A percentile compares a stretch with the other conserved stretches of the same genome.
Conservation (phyloP, 2,113 vertebrate genomes). For the Notothenia coriiceps region DNA sequence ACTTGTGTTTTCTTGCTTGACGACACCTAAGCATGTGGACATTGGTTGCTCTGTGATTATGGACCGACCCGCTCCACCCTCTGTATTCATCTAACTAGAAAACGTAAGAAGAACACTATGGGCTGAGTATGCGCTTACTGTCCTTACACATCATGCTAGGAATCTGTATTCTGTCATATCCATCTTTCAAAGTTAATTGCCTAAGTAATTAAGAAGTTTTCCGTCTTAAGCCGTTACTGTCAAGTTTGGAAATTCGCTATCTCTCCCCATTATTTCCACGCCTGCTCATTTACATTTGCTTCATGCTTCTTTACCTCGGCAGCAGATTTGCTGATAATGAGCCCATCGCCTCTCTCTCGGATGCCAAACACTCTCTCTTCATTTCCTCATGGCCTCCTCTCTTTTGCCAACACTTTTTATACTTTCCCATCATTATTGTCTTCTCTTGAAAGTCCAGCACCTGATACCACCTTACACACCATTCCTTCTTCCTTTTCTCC, state of each 20-base stretch:
- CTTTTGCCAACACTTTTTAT: not conserved
- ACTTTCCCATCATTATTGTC: not conserved
- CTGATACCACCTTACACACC: not conserved
- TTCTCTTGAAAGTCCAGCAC: not conserved
- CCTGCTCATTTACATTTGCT: constrained; percentile 50
- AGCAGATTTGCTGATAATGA: constrained; percentile 35
- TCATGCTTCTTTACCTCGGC: constrained; percentile 52
- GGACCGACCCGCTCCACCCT: not conserved
- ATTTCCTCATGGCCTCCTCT: not conserved
- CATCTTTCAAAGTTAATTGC: constrained; percentile 3
- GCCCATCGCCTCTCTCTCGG: not conserved
- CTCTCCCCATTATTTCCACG: constrained; percentile 62
- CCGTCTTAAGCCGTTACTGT: constrained; percentile 7
- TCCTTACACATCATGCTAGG: not conserved
- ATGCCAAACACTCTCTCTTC: not conserved
- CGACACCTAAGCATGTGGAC: not conserved
- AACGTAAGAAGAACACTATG: not conserved
- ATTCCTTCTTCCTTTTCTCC: not conserved
- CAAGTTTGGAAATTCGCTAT: constrained; percentile 12
- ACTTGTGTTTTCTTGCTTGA: not conserved
- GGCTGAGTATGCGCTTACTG: not conserved
- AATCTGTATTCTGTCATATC: not conserved
- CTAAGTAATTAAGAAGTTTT: constrained; percentile 12
- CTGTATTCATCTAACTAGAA: not conserved
- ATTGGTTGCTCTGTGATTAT: not conserved